phyloP scores from a whole-genome alignment of 2,113 vertebrate genomes.

The Sceloporus tristichus region DNA sequence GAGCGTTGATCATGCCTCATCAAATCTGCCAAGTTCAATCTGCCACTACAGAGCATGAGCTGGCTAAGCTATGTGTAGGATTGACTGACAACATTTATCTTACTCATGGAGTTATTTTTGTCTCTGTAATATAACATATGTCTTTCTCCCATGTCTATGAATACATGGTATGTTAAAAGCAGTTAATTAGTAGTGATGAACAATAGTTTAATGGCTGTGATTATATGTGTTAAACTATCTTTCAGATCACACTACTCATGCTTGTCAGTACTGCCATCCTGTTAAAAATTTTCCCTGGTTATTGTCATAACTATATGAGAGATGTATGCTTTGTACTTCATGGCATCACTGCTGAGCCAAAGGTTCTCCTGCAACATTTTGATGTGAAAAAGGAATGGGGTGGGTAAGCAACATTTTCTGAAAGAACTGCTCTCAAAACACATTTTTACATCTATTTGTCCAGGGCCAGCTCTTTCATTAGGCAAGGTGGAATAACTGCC shows the following conservation, averaged over 20 bases:
- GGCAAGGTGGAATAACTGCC: neutral
- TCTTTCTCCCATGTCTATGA: constrained; percentile 32
- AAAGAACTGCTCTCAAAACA: neutral
- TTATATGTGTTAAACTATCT: constrained; percentile 32
- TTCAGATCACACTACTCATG: constrained; percentile 17
- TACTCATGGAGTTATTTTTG: constrained; percentile 63
- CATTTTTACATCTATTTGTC: neutral
- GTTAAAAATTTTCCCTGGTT: neutral
- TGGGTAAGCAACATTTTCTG: neutral
- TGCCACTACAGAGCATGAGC: constrained; percentile 67
- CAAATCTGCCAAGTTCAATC: constrained; percentile 75
- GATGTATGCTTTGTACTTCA: neutral
- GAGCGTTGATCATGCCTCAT: constrained; percentile 63
- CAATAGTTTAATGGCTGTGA: constrained; percentile 19
- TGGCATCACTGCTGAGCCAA: neutral
- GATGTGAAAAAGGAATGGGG: neutral
- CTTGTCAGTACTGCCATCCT: constrained; percentile 17
- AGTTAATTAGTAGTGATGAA: constrained; percentile 57
- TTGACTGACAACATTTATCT: constrained; percentile 74
- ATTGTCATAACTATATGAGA: neutral
- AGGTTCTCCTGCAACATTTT: neutral
- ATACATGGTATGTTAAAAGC: constrained; percentile 54
- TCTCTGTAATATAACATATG: constrained; percentile 54
- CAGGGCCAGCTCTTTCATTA: neutral
- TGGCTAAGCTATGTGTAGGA: constrained; percentile 67